Evolutionary conservation across 2,888 invertebrate species (phyloP), one percentile per base, ranked within the genome.

Genomic region (Linyphia triangularis): DNA sequence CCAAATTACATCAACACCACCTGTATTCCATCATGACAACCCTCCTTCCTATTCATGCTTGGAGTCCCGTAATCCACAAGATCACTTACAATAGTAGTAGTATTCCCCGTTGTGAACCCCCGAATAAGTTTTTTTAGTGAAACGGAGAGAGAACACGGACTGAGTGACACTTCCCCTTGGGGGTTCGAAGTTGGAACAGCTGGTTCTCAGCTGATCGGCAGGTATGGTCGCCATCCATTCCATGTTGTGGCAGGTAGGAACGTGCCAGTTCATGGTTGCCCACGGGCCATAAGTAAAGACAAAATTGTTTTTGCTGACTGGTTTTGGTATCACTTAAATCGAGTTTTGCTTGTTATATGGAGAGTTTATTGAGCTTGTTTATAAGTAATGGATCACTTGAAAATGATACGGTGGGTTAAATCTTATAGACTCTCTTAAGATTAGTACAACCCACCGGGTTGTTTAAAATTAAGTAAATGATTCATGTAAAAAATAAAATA

Each of bases 171-270:
- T 9, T 16, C 19, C 37, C 61, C 61, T 10, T 61, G n/a, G 22
- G 40, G 43, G 10, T 37, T 40, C 9, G n/a, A 10, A 19, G 4
- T 22, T 3, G 59, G 37, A 59, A 63, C 63, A 77, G 77, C 77
- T 63, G 77, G 59, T n/a, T 33, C 22, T 75, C 75, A 75, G 75
- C 75, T 75, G 61, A 77, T 77, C 37, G 61, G 40, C 30, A 30
- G 30, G 63, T 33, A 70, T 22, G n/a, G 30, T 33, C 6, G 40
- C 37, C 7, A 5, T 9, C 24, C 2, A 19, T 6, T 6, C n/a
- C 13, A 16, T 26, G 77, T 63, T 63, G 19, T 22, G 77, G 22
- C 77, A 77, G 77, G 77, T 77, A 77, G 1, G 26, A n/a, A 40
- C 16, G 63, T 22, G 16, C 24, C 13, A 24, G 7, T 24, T 13